Base-by-base conservation (phyloP, 2,797 vertebrate species). In the Salarias fasciatus region DNA sequence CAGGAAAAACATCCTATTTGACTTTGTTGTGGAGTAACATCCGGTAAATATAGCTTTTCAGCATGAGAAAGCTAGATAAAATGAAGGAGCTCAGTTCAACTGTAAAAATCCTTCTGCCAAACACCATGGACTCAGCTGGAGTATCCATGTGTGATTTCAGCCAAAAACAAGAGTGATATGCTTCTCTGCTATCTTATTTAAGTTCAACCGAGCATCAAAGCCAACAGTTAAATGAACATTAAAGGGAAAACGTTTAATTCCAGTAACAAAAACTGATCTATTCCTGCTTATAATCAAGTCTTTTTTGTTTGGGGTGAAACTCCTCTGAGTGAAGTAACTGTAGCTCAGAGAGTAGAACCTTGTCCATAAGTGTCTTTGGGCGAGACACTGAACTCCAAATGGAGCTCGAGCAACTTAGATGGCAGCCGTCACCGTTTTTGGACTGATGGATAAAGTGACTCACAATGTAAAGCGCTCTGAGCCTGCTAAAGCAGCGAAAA, bases 211-310 rank as follows among this genome's bases (percentile, higher is more conserved):
- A 11, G 30, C 60, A 31, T 62, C 48, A 69, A 70, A 78, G 41
- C 29, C 51, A 44, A 24, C 57, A 29, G 37, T 70, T 63, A 42
- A 67, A 70, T 72, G 7, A 61, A 58, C 54, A 72, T 30, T 72
- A 64, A 77, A 36, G 53, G 58, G 52, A 40, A 71, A 62, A 74
- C 69, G 52, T 66, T 57, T 79, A 4, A 77, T 84, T 78, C 75
- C 33, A 63, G 31, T 11, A 38, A 13, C 67, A 53, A 58, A 69
- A 72, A 14, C 31, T 30, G 33, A 42, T 12, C 44, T 35, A 7
- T 35, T 56, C 10, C 10, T 4, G 31, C 37, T 77, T 84, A 54
- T 80, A 79, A 85, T 80, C 63, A 62, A 18, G 55, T 51, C 64
- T 70, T 38, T n/a, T 24, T 5, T 75, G 72, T 85, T 44, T 63